These are phyloP conservation scores for Clamator glandarius DNA, from an alignment of 2,797 vertebrate species.

Conservation along the genomic window DNA sequence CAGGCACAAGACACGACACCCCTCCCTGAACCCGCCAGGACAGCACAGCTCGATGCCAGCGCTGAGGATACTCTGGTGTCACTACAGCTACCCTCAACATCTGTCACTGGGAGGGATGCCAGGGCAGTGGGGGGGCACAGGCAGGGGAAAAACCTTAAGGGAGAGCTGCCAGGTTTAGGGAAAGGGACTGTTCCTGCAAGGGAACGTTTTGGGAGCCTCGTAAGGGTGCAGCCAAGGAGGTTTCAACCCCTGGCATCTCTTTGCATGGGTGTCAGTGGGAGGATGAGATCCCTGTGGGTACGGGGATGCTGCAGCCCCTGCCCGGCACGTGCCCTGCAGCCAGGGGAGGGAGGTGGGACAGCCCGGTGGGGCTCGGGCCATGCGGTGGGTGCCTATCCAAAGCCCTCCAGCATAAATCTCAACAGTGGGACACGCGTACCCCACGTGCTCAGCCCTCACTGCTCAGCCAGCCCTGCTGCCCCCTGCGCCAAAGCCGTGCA, in stretches of 20 bases:
- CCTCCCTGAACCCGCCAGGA: rapidly evolving
- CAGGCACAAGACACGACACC: rapidly evolving
- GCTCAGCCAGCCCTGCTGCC: not conserved
- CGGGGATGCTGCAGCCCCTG: not conserved
- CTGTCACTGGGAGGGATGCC: rapidly evolving
- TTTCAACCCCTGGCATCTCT: not conserved
- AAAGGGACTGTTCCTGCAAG: not conserved
- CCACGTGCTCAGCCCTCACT: too few species aligned
- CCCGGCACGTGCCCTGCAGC: rapidly evolving
- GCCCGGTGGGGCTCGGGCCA: not conserved
- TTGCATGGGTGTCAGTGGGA: not conserved
- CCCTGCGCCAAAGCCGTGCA: not conserved
- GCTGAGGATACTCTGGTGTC: rapidly evolving
- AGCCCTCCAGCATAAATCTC: rapidly evolving
- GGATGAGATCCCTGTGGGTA: rapidly evolving
- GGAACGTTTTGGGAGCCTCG: not conserved
- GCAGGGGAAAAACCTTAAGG: not conserved
- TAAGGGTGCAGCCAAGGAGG: not conserved
- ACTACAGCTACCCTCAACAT: rapidly evolving
- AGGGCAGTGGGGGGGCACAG: not conserved
- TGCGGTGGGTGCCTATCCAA: rapidly evolving
- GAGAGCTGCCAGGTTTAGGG: not conserved
- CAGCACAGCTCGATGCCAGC: not conserved
- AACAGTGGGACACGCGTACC: rapidly evolving
- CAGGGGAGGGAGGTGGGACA: rapidly evolving